These are phyloP conservation scores for Sus cebifrons DNA, from an alignment of 2,797 vertebrate genomes.

Conservation along the genomic window DNA sequence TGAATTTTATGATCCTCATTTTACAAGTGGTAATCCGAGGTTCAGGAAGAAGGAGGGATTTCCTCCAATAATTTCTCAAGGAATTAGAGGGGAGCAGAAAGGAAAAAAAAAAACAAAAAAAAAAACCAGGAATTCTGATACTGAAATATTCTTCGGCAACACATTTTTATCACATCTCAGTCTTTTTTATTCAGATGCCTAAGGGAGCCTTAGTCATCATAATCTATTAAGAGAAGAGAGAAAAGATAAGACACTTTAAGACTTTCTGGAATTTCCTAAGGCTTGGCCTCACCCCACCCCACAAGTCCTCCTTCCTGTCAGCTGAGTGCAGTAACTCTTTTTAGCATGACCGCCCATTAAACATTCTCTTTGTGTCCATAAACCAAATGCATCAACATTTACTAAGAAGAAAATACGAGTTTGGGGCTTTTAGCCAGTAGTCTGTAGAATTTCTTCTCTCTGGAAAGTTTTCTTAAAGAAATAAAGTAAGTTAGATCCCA, in stretches of 20 bases:
- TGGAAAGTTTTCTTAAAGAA: slow-evolving; percentile 20
- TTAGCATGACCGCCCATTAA: slow-evolving; percentile 35
- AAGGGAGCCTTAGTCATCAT: slow-evolving; percentile 35
- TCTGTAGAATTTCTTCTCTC: slow-evolving; percentile 37
- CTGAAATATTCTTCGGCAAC: slow-evolving; percentile 8
- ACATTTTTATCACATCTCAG: slow-evolving; percentile 49
- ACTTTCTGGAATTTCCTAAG: slow-evolving; percentile 69
- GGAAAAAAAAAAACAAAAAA: background rate
- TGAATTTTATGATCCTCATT: slow-evolving; percentile 40
- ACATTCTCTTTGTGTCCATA: slow-evolving; percentile 37
- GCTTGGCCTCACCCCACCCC: slow-evolving; percentile 42
- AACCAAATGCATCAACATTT: slow-evolving; percentile 8
- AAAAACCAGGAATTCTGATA: background rate
- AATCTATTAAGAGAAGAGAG: slow-evolving; percentile 27
- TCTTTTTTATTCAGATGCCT: slow-evolving; percentile 54
- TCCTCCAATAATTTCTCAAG: slow-evolving; percentile 69
- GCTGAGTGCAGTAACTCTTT: slow-evolving; percentile 65
- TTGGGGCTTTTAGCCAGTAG: background rate
- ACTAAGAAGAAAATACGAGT: slow-evolving; percentile 42
- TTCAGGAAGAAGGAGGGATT: slow-evolving; percentile 69
- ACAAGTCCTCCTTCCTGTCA: slow-evolving; percentile 70
- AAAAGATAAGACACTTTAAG: slow-evolving; percentile 70
- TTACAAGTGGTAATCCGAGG: slow-evolving; percentile 31
- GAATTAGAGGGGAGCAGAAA: slow-evolving; percentile 5
- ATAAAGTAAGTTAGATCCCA: slow-evolving; percentile 30